Conservation (phyloP, 2,113 vertebrate species). For the Aviceda subcristata region DNA sequence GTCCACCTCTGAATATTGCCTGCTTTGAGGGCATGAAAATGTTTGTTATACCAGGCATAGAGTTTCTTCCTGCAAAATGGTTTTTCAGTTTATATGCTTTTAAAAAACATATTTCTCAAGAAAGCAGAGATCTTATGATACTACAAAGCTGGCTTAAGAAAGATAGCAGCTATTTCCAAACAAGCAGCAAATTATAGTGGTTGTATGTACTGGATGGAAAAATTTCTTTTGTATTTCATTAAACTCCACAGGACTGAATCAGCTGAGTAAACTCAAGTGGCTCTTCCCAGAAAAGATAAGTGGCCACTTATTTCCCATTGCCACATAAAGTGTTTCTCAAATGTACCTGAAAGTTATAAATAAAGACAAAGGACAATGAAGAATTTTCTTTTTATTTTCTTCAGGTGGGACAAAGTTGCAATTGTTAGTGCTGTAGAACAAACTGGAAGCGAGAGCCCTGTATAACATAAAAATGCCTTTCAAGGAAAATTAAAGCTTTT, state of each 20-base stretch:
- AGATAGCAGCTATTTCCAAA: not conserved
- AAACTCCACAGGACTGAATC: not conserved
- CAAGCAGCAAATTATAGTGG: not conserved
- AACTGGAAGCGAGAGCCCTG: rapidly evolving
- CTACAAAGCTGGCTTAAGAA: not conserved
- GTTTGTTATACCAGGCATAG: not conserved
- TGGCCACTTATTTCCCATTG: not conserved
- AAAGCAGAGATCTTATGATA: not conserved
- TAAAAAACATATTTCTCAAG: not conserved
- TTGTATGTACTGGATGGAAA: not conserved
- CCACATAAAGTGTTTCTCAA: not conserved
- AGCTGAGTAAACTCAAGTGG: not conserved
- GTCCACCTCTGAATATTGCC: not conserved
- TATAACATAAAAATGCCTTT: not conserved
- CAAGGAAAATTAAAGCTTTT: not conserved
- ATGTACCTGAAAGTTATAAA: not conserved
- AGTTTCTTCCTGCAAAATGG: not conserved
- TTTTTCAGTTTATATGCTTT: not conserved
- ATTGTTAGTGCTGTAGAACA: not conserved
- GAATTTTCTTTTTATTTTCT: not conserved
- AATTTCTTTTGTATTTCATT: not conserved
- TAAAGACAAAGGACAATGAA: not conserved
- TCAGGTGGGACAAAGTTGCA: not conserved
- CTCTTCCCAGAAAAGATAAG: conserved; percentile 16
- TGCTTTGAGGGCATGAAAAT: not conserved